These are phyloP conservation scores for Ectemnius lituratus DNA, from an alignment of 2,888 invertebrate genomes.

Conservation along the genomic window DNA sequence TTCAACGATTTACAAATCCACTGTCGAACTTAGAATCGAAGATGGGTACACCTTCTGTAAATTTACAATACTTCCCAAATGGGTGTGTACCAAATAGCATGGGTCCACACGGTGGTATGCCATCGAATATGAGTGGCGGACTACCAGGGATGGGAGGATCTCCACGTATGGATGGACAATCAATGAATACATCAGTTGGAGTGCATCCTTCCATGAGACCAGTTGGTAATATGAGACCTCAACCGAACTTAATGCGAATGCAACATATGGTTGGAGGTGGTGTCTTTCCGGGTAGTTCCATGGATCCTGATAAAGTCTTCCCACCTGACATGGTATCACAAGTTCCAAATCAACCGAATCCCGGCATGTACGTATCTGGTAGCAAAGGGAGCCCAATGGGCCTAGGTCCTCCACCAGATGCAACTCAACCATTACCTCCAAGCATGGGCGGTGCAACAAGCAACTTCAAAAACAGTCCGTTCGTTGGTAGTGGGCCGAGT, in stretches of 20 bases:
- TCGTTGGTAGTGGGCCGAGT: conserved; percentile 90
- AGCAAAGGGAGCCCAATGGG: conserved; percentile 81
- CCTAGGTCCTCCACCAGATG: conserved; percentile 80
- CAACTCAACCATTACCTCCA: conserved; percentile 87
- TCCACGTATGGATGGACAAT: conserved; percentile 78
- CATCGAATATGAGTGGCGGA: conserved; percentile 78
- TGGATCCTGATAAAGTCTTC: conserved; percentile 76
- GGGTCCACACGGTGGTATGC: conserved; percentile 76
- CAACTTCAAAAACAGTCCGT: conserved; percentile 86
- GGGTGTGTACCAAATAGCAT: conserved; percentile 80
- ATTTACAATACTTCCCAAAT: conserved; percentile 87
- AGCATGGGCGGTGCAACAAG: conserved; percentile 84
- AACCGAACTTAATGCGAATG: conserved; percentile 75
- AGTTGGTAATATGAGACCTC: conserved; percentile 76
- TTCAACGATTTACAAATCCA: conserved; percentile 93
- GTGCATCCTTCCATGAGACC: conserved; percentile 76
- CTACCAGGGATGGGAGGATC: conserved; percentile 73
- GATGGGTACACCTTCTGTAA: conserved; percentile 82
- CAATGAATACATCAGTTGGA: conserved; percentile 76
- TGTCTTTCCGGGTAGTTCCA: conserved; percentile 74
- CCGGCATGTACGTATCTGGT: conserved; percentile 81
- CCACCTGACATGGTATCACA: conserved; percentile 74
- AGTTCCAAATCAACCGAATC: conserved; percentile 75
- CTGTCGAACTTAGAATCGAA: conserved; percentile 85
- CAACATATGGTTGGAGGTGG: conserved; percentile 76